Evolutionary conservation across 2,113 vertebrate genomes (phyloP), one percentile per base, ranked within the genome.

Genomic region (Quiscalus mexicanus): DNA sequence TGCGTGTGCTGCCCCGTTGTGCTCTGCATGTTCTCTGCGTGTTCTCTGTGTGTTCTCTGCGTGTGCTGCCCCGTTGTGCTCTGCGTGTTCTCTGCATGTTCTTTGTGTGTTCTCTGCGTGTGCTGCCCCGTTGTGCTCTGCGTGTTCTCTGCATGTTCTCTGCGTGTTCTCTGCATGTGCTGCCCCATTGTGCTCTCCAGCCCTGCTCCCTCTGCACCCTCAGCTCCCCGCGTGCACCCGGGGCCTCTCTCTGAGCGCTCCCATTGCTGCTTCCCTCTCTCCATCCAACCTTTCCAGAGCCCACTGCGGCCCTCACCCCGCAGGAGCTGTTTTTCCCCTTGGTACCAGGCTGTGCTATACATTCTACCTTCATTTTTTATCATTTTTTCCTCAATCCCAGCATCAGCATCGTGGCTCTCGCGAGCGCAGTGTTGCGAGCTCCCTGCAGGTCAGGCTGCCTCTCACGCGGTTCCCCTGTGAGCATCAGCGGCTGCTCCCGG

Each of bases 141-240:
- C 7, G 15, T 42, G 42, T 42, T 16, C 17, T 17, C 42, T 44
- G 42, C 18, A 17, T 44, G 17, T 45, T 4, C 44, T 5, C 19
- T 21, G 44, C 21, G 20, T 45, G 45, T 10, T 11, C 20, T 0
- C n/a, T 2, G 30, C 19, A 10, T 45, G 45, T 59, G 11, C 15
- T 59, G 11, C 15, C 28, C 27, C 22, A 11, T 0, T 2, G 2
- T 44, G 42, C 42, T 44, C n/a, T 0, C 17, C 39, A 27, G 21
- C 75, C 49, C 19, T 59, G 30, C 24, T 24, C 33, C 8, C 79
- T 75, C 24, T 23, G 73, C 12, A 2, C 35, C n/a, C 37, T 44
- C 60, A 31, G 28, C 42, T 2, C 13, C 4, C 0, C 1, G 3
- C 3, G 1, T 41, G 21, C 6, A 0, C 17, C 35, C 8, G 11